Conservation (phyloP, 2,797 vertebrate species). For the Pachyuromys duprasi region DNA sequence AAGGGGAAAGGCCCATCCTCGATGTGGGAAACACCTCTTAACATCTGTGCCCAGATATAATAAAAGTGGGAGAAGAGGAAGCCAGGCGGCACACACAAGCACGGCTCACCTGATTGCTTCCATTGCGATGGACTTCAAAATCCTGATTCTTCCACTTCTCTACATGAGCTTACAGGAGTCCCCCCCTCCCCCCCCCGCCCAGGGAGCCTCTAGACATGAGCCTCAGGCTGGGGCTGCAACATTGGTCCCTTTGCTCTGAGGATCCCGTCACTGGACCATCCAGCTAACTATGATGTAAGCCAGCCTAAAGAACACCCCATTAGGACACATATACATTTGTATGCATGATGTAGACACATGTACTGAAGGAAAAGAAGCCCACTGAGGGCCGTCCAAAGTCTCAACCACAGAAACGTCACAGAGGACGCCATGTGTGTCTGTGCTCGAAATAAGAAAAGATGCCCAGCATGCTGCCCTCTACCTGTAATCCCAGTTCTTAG, state of each 20-base stretch:
- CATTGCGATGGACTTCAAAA: background rate
- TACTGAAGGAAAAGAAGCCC: background rate
- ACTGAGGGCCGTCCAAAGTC: accelerated
- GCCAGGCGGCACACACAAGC: background rate
- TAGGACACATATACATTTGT: background rate
- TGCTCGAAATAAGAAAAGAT: background rate
- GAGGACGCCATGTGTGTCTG: accelerated
- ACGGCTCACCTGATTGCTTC: background rate
- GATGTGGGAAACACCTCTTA: background rate
- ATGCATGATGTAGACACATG: too few relatives aligned
- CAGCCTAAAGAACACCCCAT: background rate
- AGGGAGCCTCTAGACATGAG: background rate
- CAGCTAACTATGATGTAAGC: background rate
- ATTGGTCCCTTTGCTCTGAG: background rate
- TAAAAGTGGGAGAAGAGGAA: background rate
- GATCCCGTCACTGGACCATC: background rate
- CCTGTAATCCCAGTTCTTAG: background rate
- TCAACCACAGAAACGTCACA: too few relatives aligned
- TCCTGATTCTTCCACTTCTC: background rate
- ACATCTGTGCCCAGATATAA: background rate
- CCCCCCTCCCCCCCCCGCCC: too few relatives aligned
- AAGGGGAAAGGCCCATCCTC: background rate
- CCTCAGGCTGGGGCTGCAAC: too few relatives aligned
- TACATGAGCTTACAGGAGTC: too few relatives aligned
- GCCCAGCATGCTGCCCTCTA: too few relatives aligned